These are phyloP conservation scores for Tineola bisselliella DNA, from an alignment of 2,888 invertebrate genomes.

Conservation along the genomic window DNA sequence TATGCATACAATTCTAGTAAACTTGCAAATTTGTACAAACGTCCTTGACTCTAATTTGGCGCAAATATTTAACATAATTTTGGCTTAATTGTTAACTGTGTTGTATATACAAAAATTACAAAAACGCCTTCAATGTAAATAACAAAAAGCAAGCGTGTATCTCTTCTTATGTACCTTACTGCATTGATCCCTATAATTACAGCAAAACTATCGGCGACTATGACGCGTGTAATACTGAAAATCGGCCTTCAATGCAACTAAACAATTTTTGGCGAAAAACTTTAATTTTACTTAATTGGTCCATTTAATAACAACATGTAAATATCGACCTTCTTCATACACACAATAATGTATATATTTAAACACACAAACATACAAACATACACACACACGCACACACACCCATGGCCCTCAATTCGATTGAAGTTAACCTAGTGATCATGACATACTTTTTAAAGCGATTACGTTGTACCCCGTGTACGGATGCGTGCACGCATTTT, in stretches of 20 bases:
- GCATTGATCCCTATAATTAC: too few relatives aligned
- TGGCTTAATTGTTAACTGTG: too few relatives aligned
- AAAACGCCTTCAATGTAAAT: too few relatives aligned
- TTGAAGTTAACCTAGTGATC: constrained; percentile 67
- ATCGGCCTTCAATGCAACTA: neutral
- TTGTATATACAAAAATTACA: too few relatives aligned
- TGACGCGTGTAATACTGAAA: neutral
- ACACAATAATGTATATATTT: constrained; percentile 27
- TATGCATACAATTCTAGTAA: too few relatives aligned
- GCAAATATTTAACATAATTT: too few relatives aligned
- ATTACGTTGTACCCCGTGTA: constrained; percentile 46
- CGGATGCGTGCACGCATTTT: constrained; percentile 21
- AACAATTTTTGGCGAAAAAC: constrained; percentile 12
- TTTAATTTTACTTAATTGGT: neutral
- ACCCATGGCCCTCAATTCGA: constrained; percentile 20
- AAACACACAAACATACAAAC: constrained; percentile 8
- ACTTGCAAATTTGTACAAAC: too few relatives aligned
- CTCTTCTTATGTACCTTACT: too few relatives aligned
- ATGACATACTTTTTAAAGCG: constrained; percentile 58
- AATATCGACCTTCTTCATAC: constrained; percentile 22
- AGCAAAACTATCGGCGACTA: too few relatives aligned
- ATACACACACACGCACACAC: constrained; percentile 12
- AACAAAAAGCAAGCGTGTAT: too few relatives aligned
- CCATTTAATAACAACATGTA: constrained; percentile 11
- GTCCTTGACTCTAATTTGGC: too few relatives aligned